Evolutionary conservation across 2,888 invertebrate genomes (phyloP), one percentile per base, ranked within the genome.

Genomic region (Drosophila mimica): DNA sequence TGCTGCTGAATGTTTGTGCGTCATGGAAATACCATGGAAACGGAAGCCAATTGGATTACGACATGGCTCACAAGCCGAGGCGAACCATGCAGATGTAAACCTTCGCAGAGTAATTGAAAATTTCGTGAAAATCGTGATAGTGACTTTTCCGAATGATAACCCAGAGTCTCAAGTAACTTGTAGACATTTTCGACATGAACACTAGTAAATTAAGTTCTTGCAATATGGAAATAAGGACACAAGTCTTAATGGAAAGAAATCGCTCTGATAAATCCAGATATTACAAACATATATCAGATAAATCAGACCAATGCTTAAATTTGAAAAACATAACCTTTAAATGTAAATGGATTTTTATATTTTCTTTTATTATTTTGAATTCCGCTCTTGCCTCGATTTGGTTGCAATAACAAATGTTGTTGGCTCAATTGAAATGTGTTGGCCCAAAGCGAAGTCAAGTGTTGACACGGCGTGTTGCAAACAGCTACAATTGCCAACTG

Each of bases 21-120:
- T 17, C 54, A 54, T 54, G 36, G 53, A 46, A 25, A 46, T 46
- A 25, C 53, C 33, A 68, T 74, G 69, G 64, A 69, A 60, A 70
- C 70, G 62, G 70, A 75, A 67, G 71, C 70, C 77, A 78, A 78
- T 78, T 74, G 77, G 74, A 78, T 78, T 77, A 77, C 66, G 60
- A 58, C 74, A 61, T 58, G 77, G 49, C 66, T 64, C 63, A 58
- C 40, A 66, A 61, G 38, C 63, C 53, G 36, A 58, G 61, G 30
- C 70, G 70, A 70, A 46, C 53, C 61, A 74, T 46, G 65, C 77
- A 58, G 52, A 60, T 77, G 63, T 58, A 7, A 74, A 58, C 60
- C 66, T 17, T 51, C 53, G 20, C 70, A 64, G 48, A 66, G 57
- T 70, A 70, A 74, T 77, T 72, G 71, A 68, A 75, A 71, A 68